Evolutionary conservation across 2,888 invertebrate species (phyloP).

Genomic region (Rotaria magnacalcarata): DNA sequence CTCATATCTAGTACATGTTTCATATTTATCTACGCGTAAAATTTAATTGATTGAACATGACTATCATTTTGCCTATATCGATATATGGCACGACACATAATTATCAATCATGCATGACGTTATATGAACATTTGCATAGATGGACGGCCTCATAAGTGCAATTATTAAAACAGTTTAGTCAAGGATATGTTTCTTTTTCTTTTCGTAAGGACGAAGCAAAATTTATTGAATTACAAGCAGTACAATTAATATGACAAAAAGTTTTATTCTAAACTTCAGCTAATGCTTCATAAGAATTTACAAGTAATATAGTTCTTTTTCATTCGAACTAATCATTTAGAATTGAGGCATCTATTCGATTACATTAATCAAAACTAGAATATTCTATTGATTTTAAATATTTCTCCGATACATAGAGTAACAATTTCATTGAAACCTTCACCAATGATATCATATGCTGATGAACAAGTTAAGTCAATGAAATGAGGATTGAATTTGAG

Average conservation of each 20-base stretch:
- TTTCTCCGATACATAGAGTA: neutral
- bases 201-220: neutral
- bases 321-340: neutral
- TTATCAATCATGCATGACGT: neutral
- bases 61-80: too few species aligned
- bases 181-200: neutral
- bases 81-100: too few species aligned
- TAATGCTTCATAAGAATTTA: neutral
- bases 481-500: neutral
- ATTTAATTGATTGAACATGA: too few species aligned
- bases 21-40: too few species aligned
- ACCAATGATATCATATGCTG: neutral
- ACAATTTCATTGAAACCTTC: neutral
- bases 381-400: neutral
- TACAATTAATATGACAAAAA: too few species aligned
- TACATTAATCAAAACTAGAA: neutral
- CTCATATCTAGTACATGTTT: neutral
- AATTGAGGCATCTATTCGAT: neutral
- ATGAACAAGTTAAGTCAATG: neutral
- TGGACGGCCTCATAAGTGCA: neutral
- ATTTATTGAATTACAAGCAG: neutral
- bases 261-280: neutral
- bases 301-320: neutral
- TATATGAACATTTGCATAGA: neutral
- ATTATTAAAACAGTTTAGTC: neutral